Base-by-base conservation (phyloP, 1,140 invertebrate species). In the Hirudo medicinalis region DNA sequence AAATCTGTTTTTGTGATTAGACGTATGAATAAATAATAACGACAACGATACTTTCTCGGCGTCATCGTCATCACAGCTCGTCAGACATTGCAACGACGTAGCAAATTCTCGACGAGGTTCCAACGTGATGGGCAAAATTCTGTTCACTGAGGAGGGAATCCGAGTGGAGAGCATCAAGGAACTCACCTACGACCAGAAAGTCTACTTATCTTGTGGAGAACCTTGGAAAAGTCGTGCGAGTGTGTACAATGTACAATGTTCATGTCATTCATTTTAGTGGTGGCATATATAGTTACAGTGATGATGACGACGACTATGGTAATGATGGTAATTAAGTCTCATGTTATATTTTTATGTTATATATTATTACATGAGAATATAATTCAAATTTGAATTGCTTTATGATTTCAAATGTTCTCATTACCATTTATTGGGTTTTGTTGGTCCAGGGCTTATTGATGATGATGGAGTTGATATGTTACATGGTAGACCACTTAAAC, bases 141-240 rank as follows among this genome's bases (percentile, higher is more conserved):
- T 81, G 8, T 81, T 75, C 75, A 74, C 77, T 66, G 69, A 76
- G 57, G 75, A 73, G 71, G 81, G 81, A 4, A 70, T 74, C 22
- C 78, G 79, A 67, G 75, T 82, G 25, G 78, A 72, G 27, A 75
- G 79, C 74, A 76, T 80, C n/a, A 76, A 29, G 29, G 60, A 67
- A 25, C 74, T 78, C n/a, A 70, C 78, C 60, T 72, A 77, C 53
- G 79, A 80, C 29, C 73, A 79, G 63, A 76, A 79, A 54, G 74
- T 82, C 2, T 82, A 78, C 78, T 73, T 82, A 8, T 80, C 81
- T 6, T 80, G 77, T 76, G 81, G 80, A 13, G 80, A 82, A 74
- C 73, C 77, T 8, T 81, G 76, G 71, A 79, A 80, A 22, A 73
- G 73, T 54, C 80, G 78, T 49, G 43, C 76, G 54, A 49, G 43